Evolutionary conservation across 2,888 invertebrate species (phyloP).

Genomic region (Scotopteryx bipunctaria): DNA sequence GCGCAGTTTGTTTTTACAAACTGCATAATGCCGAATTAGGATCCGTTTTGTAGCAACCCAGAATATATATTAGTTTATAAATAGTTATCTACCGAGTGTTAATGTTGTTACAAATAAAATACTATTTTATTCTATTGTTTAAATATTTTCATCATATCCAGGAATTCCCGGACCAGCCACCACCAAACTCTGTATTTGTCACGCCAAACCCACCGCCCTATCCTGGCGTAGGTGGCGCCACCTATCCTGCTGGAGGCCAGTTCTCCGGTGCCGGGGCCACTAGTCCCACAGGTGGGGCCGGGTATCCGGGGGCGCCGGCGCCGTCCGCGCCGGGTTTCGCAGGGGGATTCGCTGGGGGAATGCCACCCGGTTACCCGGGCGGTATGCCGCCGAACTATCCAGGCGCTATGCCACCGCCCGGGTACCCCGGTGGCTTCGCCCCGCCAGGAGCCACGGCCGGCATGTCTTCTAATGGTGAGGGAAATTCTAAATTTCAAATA

Average conservation of each 20-base stretch:
- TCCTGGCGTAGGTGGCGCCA: conserved; percentile 87
- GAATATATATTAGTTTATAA: too few relatives aligned
- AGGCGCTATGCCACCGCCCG: conserved; percentile 40
- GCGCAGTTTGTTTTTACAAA: too few relatives aligned
- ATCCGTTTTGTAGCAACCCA: too few relatives aligned
- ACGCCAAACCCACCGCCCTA: conserved; percentile 97
- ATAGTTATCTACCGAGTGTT: neutral
- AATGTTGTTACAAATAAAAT: too few relatives aligned
- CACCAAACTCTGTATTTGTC: conserved; percentile 93
- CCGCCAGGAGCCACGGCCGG: conserved; percentile 49
- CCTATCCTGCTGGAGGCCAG: conserved; percentile 58
- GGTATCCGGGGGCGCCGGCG: conserved; percentile 37
- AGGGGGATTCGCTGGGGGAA: conserved; percentile 44
- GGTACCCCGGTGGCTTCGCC: conserved; percentile 36
- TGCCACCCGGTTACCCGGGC: conserved; percentile 34
- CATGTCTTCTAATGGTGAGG: conserved; percentile 71
- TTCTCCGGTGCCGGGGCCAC: conserved; percentile 52
- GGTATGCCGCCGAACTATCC: conserved; percentile 49
- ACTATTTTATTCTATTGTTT: too few relatives aligned
- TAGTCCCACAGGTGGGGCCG: conserved; percentile 47
- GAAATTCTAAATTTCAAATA: conserved; percentile 28
- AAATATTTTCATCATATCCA: too few relatives aligned
- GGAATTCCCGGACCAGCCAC: conserved; percentile 87
- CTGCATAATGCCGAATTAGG: too few relatives aligned
- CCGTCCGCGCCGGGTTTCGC: conserved; percentile 51